Base-by-base conservation (phyloP, 2,113 vertebrate genomes). In the Tenebrosternarchus preto region DNA sequence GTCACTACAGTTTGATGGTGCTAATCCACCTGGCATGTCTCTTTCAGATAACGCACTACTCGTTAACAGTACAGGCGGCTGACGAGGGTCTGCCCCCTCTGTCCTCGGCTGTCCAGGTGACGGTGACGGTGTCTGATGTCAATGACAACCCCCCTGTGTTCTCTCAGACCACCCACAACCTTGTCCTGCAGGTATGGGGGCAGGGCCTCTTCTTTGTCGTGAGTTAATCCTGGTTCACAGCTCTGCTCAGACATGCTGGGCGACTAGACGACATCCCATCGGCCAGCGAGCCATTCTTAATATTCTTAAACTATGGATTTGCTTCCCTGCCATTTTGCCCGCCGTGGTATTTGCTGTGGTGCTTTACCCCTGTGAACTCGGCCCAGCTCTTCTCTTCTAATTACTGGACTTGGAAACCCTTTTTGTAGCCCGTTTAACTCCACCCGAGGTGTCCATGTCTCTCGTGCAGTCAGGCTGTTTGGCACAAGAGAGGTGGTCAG, bases 61-160 rank as follows among this genome's bases (percentile, higher is more conserved):
- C 93, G 0, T 89, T 99, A 89, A 96, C 91, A 5, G 91, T 99
- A 78, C 94, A 93, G 85, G 97, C 98, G 19, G 94, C 78, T 0
- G 98, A 99, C 73, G 95, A 93, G 0, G 98, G 98, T 3, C 83
- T 82, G 17, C 94, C 95, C 0, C 87, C 96, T 0, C 92, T 97
- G 76, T 95, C 92, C 22, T 93, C 93, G 0, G 96, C 97, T 0
- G 90, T 88, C 0, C 87, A 92, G 9, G 83, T 97, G 24, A 86
- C 84, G 0, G 33, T 99, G 88, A 93, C 92, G 0, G 92, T 98
- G 73, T 86, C 88, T 0, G 98, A 99, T 22, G 91, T 97, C 89
- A 99, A 99, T 9, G 98, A 99, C 88, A 98, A 98, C 86, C 94
- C 95, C 0, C 97, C 98, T 0, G 83, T 95, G 57, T 98, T 99